Evolutionary conservation across 2,797 vertebrate species (phyloP), one percentile per base, ranked within the genome.

Genomic region (Myotis findleyi): DNA sequence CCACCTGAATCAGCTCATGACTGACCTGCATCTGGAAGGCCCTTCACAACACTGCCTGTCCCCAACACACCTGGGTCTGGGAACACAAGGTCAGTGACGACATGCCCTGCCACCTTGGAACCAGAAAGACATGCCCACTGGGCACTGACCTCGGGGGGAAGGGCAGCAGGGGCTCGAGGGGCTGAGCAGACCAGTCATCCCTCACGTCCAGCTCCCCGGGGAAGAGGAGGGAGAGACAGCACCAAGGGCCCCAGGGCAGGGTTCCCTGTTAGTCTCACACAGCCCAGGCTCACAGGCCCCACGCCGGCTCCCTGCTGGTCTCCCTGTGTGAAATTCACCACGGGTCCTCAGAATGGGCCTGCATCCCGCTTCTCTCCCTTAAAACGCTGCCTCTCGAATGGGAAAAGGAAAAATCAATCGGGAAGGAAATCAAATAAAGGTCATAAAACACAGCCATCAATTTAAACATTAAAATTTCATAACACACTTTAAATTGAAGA

Each of bases 351-450:
- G 80, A 97, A 95, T 38, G 87, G 91, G 89, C 84, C 59, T 77
- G 87, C 23, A 23, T 87, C 71, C 91, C 62, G 36, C 93, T 95
- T 95, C 81, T 75, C n/a, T 80, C 83, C 90, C 96, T 94, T 83
- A 81, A 84, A 93, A 96, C 30, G n/a, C 79, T 79, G 9, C 49
- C 81, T 91, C 66, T 87, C 64, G 33, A 27, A 55, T 2, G 1
- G 49, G 36, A 44, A 66, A 21, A 33, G 36, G 89, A 95, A 84
- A 95, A 96, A 97, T 96, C 96, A 96, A 97, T 94, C 57, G 30
- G 97, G 95, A 97, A 93, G 94, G 51, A 95, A 96, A 96, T 97
- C 97, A 97, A 97, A 94, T 92, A 92, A 97, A 96, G 23, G 72
- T 84, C 95, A 96, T 69, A 30, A 92, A 92, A 91, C 68, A 66